Evolutionary conservation across 2,113 vertebrate species (phyloP), one percentile per base, ranked within the genome.

Genomic region (Elephantulus edwardii): DNA sequence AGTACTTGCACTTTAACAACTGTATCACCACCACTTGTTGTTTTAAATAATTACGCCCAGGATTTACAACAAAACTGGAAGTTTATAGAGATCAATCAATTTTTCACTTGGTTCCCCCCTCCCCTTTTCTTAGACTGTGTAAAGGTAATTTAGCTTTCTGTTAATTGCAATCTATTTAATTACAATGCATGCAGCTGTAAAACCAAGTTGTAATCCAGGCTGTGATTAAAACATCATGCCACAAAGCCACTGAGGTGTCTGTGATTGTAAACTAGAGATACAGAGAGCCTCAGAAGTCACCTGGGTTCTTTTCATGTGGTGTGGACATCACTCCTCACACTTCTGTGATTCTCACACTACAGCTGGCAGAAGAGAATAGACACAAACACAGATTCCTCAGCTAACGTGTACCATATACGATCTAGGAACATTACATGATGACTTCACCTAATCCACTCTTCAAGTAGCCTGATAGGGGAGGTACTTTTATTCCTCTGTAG

Each of bases 121-220:
- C n/a, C n/a, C n/a, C n/a, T n/a, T n/a, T n/a, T 89, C 84, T 89
- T 84, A 87, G 78, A 82, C 50, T 0, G 4, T 7, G 26, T 44
- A 84, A 89, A 89, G 87, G 78, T 91, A 75, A 89, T 94, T 94
- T 94, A 48, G 76, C 64, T 26, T 7, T 9, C 81, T 92, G 85
- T 54, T 91, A 81, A 81, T 82, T 89, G 74, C 33, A 46, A 14
- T 82, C 84, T 89, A 75, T 79, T 91, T 95, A 86, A 94, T 94
- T 91, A 93, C 68, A 78, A 82, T 52, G 81, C 7, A 8, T 33
- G 35, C 83, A 13, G 84, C 86, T 75, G 40, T 60, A 70, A 93
- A 92, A 74, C 78, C 81, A 91, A 91, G 77, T 38, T 72, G 14
- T 1, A 54, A 92, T 38, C 79, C 14, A 71, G 83, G 89, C 84